Conservation (phyloP, 2,888 invertebrate genomes). For the Minunthozetes semirufus region DNA sequence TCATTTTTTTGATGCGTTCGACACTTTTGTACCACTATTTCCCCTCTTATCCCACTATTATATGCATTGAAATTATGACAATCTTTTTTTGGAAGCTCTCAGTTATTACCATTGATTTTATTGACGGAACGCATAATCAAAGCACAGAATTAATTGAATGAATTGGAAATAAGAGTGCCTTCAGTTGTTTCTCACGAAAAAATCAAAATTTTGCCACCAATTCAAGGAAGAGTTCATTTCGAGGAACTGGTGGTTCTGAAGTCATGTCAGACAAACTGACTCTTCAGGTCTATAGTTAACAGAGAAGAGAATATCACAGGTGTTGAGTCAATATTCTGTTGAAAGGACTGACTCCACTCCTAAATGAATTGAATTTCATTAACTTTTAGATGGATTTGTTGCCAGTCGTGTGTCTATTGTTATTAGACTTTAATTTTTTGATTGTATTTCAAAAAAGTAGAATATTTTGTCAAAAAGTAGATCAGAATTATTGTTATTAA, state of each 20-base stretch:
- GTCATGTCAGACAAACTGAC: background rate
- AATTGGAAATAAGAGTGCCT: no score
- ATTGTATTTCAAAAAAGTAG: background rate
- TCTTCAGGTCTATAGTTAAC: constrained; percentile 3
- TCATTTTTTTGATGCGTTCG: constrained; percentile 1
- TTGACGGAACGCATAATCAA: no score
- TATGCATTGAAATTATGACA: background rate
- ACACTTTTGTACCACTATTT: background rate
- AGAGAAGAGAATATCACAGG: constrained; percentile 16
- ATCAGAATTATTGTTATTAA: background rate
- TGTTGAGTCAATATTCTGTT: background rate
- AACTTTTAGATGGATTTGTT: constrained; percentile 3
- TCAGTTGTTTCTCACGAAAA: background rate
- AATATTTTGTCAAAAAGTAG: background rate
- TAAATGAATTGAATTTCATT: constrained; percentile 3
- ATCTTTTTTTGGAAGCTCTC: background rate
- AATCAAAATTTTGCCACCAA: background rate
- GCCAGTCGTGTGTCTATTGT: background rate
- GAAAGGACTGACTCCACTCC: background rate
- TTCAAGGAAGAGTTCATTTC: no score
- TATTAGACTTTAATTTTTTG: no score
- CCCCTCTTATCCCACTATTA: background rate
- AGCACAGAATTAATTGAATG: no score
- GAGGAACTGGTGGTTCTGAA: no score
- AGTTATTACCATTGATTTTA: background rate